These are phyloP conservation scores for Myripristis jacobus DNA, from an alignment of 2,797 vertebrate genomes.

Conservation along the genomic window DNA sequence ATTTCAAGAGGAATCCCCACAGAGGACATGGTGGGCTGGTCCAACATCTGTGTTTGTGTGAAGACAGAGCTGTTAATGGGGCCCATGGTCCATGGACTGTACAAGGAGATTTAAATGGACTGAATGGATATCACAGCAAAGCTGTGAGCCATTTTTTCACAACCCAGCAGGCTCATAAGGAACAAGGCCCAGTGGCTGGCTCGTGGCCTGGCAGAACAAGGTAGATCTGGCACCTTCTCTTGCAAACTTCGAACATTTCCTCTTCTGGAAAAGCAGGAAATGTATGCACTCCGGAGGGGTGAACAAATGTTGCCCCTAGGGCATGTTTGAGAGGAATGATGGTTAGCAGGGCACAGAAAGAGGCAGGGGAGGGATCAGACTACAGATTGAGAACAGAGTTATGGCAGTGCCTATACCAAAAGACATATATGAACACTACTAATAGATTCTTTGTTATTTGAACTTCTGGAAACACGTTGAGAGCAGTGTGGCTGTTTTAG, in stretches of 20 bases:
- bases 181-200: slow-evolving; percentile 37
- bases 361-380: background rate
- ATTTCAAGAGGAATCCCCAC: slow-evolving; percentile 39
- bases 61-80: slow-evolving; percentile 49
- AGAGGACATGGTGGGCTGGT: slow-evolving; percentile 24
- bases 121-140: slow-evolving; percentile 64
- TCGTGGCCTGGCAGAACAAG: slow-evolving; percentile 24
- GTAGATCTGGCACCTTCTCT: slow-evolving; percentile 16
- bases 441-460: slow-evolving; percentile 1
- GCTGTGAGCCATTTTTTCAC: slow-evolving; percentile 15
- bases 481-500: too few relatives aligned
- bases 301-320: slow-evolving; percentile 14
- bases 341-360: slow-evolving; percentile 20
- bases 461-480: slow-evolving; percentile 21
- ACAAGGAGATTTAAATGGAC: slow-evolving; percentile 29
- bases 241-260: slow-evolving; percentile 24
- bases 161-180: slow-evolving; percentile 13
- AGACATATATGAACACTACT: slow-evolving; percentile 4
- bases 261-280: slow-evolving; percentile 54
- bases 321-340: slow-evolving; percentile 25
- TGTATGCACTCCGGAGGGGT: slow-evolving; percentile 13
- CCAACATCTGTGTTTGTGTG: slow-evolving; percentile 42
- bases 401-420: slow-evolving; percentile 2
- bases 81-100: slow-evolving; percentile 23
- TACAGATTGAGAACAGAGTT: slow-evolving; percentile 35